These are phyloP conservation scores for Parapsyche elsis DNA, from an alignment of 1,140 invertebrate species.

Conservation along the genomic window DNA sequence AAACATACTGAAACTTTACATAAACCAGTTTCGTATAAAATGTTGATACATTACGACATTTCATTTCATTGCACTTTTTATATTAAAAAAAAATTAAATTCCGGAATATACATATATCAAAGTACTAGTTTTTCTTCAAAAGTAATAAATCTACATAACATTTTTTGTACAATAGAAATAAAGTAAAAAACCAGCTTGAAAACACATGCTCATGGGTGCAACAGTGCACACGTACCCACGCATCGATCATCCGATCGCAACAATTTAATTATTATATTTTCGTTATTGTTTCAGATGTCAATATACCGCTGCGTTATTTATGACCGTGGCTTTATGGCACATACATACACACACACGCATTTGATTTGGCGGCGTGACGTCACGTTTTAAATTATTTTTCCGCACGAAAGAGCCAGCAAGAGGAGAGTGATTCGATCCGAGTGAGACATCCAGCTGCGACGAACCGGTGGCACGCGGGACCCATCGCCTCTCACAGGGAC, in stretches of 20 bases:
- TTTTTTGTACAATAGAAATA: no score
- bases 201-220: background rate
- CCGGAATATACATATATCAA: no score
- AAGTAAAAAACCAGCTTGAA: background rate
- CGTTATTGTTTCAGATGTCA: background rate
- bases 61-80: no score
- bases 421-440: background rate
- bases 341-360: background rate
- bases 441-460: background rate
- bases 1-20: no score
- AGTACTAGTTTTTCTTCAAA: no score
- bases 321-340: background rate
- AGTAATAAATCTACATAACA: no score
- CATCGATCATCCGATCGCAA: background rate
- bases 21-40: no score
- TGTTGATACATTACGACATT: no score
- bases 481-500: background rate
- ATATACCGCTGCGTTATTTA: constrained; percentile 2
- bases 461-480: background rate
- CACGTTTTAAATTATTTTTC: constrained; percentile 32
- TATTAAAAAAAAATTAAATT: no score
- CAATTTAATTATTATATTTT: constrained; percentile 4
- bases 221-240: background rate
- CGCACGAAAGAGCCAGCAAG: background rate
- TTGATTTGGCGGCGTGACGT: background rate